Evolutionary conservation across 2,888 invertebrate species (phyloP).

Genomic region (Erebia epiphron): DNA sequence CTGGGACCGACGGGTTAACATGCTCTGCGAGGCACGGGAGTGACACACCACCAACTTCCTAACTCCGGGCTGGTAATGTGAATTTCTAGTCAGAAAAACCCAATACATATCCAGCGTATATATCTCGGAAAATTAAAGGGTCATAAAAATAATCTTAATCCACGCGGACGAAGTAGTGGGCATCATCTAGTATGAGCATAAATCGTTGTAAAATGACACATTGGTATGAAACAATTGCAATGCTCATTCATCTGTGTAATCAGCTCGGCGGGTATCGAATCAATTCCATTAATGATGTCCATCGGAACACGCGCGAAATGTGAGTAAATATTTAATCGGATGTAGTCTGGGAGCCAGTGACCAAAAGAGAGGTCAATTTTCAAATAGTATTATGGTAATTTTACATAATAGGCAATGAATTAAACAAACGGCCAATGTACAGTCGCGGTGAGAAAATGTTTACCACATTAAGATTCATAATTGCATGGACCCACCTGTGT

Average conservation of each 20-base stretch:
- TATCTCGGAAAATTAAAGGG: too few species aligned
- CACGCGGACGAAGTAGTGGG: not conserved
- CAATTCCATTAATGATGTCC: constrained; percentile 17
- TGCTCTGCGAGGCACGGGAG: too few species aligned
- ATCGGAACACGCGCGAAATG: not conserved
- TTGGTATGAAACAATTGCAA: constrained; percentile 2
- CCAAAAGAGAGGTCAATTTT: not conserved
- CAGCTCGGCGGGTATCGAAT: constrained; percentile 25
- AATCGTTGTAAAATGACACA: not conserved
- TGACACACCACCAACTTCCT: too few species aligned
- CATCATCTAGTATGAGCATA: not conserved
- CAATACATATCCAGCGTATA: too few species aligned
- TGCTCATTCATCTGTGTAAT: constrained; percentile 20
- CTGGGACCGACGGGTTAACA: too few species aligned
- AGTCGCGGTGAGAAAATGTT: too few species aligned
- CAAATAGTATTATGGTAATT: too few species aligned
- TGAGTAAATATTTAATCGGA: not conserved
- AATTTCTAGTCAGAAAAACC: too few species aligned
- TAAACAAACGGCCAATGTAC: too few species aligned
- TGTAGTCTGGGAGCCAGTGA: not conserved
- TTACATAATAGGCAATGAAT: not conserved
- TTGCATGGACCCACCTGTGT: too few species aligned
- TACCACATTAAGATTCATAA: too few species aligned
- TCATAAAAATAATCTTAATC: not conserved
- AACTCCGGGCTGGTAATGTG: too few species aligned